Evolutionary conservation across 2,113 vertebrate genomes (phyloP).

Genomic region (Chaetodon auriga): DNA sequence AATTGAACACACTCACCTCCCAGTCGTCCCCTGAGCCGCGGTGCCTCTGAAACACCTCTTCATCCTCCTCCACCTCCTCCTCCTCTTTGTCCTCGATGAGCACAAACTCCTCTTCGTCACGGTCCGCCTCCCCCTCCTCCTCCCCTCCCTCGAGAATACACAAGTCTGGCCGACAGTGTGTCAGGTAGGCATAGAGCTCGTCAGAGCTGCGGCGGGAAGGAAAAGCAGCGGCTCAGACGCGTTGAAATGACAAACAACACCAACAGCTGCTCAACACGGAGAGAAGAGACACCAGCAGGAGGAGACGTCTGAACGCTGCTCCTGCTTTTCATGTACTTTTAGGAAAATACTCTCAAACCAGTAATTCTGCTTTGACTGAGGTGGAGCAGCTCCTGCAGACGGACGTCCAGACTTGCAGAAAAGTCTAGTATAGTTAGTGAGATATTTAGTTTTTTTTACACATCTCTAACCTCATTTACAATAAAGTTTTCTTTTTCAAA

Average conservation of each 20-base stretch:
- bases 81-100: constrained; percentile 79
- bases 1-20: constrained; percentile 79
- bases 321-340: not conserved
- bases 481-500: no score
- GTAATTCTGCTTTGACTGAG: not conserved
- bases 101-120: constrained; percentile 86
- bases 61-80: constrained; percentile 62
- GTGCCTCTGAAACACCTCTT: constrained; percentile 64
- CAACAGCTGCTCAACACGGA: constrained; percentile 40
- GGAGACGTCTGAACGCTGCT: not conserved
- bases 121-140: constrained; percentile 67
- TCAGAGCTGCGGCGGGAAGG: constrained; percentile 74
- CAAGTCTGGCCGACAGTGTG: constrained; percentile 67
- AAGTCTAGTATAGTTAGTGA: no score
- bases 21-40: constrained; percentile 81
- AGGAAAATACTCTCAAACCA: not conserved
- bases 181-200: constrained; percentile 79
- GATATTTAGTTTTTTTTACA: no score
- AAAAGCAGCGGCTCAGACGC: constrained; percentile 17
- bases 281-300: not conserved
- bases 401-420: not conserved
- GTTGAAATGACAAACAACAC: constrained; percentile 36
- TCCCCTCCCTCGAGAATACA: constrained; percentile 78
- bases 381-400: not conserved
- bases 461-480: not conserved